phyloP scores from a whole-genome alignment of 2,797 vertebrate species.

The Amazonetta brasiliensis region DNA sequence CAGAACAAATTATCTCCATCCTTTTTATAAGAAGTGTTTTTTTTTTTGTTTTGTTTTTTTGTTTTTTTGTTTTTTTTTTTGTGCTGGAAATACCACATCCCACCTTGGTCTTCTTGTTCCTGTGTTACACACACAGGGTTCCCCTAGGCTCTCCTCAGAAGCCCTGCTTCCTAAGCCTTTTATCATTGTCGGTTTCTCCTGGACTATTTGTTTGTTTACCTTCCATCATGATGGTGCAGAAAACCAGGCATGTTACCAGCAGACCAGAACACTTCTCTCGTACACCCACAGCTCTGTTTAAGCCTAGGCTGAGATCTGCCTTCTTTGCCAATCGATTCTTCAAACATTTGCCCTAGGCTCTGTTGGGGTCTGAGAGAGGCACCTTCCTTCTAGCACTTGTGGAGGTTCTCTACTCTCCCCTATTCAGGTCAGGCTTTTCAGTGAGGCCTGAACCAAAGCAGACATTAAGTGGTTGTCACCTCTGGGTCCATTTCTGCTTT shows the following conservation, averaged over 20 bases:
- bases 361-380: not conserved
- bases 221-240: not conserved
- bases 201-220: not conserved
- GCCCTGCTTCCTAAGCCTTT: not conserved
- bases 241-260: not conserved
- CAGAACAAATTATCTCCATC: not conserved
- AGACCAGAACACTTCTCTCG: not conserved
- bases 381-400: not conserved
- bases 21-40: not conserved
- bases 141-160: not conserved
- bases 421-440: not conserved
- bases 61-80: no score
- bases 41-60: no score
- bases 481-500: not conserved
- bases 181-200: not conserved
- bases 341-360: not conserved
- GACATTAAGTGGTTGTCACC: not conserved
- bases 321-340: not conserved
- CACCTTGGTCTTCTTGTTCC: not conserved
- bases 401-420: not conserved
- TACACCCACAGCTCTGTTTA: not conserved
- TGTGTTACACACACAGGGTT: not conserved
- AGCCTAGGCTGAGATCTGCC: not conserved
- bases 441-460: not conserved
- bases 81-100: not conserved